phyloP scores from a whole-genome alignment of 2,888 invertebrate species.

The Diogma glabrata region DNA sequence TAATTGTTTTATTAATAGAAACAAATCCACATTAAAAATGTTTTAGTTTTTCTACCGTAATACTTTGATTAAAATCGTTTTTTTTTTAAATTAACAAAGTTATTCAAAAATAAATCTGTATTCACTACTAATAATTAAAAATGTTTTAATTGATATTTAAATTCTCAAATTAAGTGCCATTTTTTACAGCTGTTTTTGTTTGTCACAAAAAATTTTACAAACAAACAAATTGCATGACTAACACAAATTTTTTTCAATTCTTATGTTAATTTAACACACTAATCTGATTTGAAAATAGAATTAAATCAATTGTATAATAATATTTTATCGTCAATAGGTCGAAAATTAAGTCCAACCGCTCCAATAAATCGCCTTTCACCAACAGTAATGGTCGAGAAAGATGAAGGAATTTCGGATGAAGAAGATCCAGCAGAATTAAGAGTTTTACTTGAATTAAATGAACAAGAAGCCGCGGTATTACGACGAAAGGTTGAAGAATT shows the following conservation, averaged over 20 bases:
- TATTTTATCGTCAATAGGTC: slow-evolving; percentile 38
- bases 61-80: no score
- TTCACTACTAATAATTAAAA: no score
- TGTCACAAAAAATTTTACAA: background rate
- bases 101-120: no score
- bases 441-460: slow-evolving; percentile 75
- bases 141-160: no score
- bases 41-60: no score
- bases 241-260: background rate
- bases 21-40: no score
- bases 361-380: slow-evolving; percentile 51
- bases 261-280: background rate
- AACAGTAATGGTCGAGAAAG: slow-evolving; percentile 54
- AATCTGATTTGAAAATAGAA: background rate
- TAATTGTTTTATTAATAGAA: no score
- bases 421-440: slow-evolving; percentile 76
- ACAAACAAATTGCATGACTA: background rate
- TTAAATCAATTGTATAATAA: background rate
- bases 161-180: slow-evolving; percentile 31
- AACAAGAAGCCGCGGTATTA: slow-evolving; percentile 77
- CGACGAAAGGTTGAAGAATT: slow-evolving; percentile 74
- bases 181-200: slow-evolving; percentile 40
- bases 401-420: slow-evolving; percentile 61
- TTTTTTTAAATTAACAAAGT: no score
- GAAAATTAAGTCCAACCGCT: slow-evolving; percentile 57